Conservation (phyloP, 2,797 vertebrate species). For the Sebastiscus tertius region DNA sequence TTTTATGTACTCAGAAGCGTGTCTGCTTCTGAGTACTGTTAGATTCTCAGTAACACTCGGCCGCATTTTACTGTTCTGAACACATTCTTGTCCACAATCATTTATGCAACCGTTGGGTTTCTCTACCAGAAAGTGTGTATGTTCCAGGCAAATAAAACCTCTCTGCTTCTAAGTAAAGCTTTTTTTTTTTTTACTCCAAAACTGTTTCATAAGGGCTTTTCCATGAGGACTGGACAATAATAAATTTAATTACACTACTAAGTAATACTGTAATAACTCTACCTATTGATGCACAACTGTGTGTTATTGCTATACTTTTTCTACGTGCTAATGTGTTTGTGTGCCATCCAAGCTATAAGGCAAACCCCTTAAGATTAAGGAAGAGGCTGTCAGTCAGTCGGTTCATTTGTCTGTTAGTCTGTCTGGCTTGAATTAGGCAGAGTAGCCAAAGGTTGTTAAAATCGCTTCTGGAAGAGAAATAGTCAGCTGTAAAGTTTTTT, state of each 20-base stretch:
- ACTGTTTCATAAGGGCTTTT: constrained; percentile 28
- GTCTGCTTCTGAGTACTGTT: constrained; percentile 38
- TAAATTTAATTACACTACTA: constrained; percentile 37
- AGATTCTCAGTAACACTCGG: constrained; percentile 35
- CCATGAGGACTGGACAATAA: constrained; percentile 11
- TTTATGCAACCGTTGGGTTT: constrained; percentile 12
- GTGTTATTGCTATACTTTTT: constrained; percentile 4
- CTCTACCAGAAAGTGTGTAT: constrained; percentile 8
- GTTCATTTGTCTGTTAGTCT: constrained; percentile 53
- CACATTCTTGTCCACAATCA: constrained; percentile 6
- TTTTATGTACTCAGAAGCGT: constrained; percentile 31
- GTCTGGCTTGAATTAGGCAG: constrained; percentile 86
- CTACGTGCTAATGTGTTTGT: constrained; percentile 4
- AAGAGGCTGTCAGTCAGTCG: constrained; percentile 32
- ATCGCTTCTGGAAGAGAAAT: constrained; percentile 81
- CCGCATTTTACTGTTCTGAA: constrained; percentile 10
- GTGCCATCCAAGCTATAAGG: constrained; percentile 16
- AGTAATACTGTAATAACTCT: constrained; percentile 6
- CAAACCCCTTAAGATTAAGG: constrained; percentile 14
- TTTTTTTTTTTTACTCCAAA: constrained; percentile 10
- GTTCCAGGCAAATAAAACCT: constrained; percentile 42
- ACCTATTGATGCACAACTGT: constrained; percentile 2
- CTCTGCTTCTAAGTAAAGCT: constrained; percentile 38
- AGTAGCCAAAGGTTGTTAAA: constrained; percentile 83
- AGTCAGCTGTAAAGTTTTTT: constrained; percentile 82